phyloP scores from a whole-genome alignment of 2,888 invertebrate genomes.

The Agriopis leucophaearia region DNA sequence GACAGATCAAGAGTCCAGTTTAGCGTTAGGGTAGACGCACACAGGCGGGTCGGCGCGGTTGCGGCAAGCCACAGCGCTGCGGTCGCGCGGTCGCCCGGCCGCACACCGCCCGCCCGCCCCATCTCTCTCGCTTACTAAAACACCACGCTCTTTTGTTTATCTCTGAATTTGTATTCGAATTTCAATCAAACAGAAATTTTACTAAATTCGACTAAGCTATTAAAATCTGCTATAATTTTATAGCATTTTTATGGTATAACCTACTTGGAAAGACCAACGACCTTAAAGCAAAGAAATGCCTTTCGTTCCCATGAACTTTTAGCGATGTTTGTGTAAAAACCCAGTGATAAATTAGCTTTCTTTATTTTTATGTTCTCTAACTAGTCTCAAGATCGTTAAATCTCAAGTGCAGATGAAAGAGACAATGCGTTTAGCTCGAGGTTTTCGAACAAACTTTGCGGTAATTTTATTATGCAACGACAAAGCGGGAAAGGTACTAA shows the following conservation, averaged over 20 bases:
- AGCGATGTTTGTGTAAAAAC: neutral
- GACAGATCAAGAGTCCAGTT: conserved; percentile 61
- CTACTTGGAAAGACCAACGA: neutral
- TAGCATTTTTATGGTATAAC: neutral
- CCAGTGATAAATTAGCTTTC: neutral
- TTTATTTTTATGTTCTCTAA: neutral
- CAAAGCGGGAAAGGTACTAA: conserved; percentile 43
- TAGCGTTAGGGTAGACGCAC: conserved; percentile 54
- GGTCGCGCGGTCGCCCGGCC: conserved; percentile 58
- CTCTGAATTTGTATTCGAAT: conserved; percentile 39
- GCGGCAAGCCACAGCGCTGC: conserved; percentile 63
- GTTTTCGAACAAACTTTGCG: conserved; percentile 42
- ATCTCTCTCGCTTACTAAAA: conserved; percentile 52
- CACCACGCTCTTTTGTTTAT: conserved; percentile 60
- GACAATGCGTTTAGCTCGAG: conserved; percentile 26
- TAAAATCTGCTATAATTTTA: conserved; percentile 10
- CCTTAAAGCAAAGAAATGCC: neutral
- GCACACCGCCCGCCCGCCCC: conserved; percentile 45
- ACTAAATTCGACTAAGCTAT: conserved; percentile 17
- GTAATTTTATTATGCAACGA: conserved; percentile 47
- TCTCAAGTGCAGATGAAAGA: conserved; percentile 19
- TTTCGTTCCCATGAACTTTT: neutral
- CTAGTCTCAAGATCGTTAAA: conserved; percentile 11
- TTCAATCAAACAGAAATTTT: conserved; percentile 20
- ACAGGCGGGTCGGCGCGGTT: conserved; percentile 55